phyloP scores from a whole-genome alignment of 2,113 vertebrate genomes.

The Symphodus melops region DNA sequence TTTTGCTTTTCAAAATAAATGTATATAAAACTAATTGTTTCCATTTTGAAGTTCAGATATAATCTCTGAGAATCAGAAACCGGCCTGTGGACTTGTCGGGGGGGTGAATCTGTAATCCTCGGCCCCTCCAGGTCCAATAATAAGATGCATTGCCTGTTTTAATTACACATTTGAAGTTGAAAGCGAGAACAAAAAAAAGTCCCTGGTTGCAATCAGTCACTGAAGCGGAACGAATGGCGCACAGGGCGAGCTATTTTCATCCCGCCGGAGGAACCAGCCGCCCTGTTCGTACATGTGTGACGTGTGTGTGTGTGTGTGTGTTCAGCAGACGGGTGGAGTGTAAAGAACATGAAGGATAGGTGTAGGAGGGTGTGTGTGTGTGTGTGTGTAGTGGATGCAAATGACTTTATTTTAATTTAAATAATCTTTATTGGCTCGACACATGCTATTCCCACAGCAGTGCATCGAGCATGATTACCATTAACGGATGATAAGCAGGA shows the following conservation, averaged over 20 bases:
- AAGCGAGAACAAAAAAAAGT: conserved; percentile 23
- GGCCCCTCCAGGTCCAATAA: conserved; percentile 22
- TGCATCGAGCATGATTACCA: background rate
- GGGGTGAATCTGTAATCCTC: conserved; percentile 18
- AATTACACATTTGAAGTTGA: conserved; percentile 50
- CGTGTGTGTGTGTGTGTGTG: conserved; percentile 4
- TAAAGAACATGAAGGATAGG: background rate
- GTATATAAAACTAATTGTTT: background rate
- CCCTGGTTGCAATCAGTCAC: conserved; percentile 34
- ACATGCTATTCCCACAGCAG: background rate
- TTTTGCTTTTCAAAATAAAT: background rate
- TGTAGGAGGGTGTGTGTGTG: too few relatives aligned
- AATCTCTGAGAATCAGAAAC: background rate
- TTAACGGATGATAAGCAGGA: background rate
- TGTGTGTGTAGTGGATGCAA: background rate
- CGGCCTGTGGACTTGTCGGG: background rate
- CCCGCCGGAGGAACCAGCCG: conserved; percentile 23
- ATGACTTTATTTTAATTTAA: background rate
- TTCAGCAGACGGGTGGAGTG: background rate
- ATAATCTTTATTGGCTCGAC: background rate
- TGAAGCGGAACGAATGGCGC: conserved; percentile 52
- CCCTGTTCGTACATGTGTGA: conserved; percentile 9
- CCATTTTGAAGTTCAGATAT: background rate
- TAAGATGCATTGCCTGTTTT: conserved; percentile 26
- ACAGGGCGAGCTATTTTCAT: conserved; percentile 55